Evolutionary conservation across 2,797 vertebrate species (phyloP).

Genomic region (Coracias cyanogaster): DNA sequence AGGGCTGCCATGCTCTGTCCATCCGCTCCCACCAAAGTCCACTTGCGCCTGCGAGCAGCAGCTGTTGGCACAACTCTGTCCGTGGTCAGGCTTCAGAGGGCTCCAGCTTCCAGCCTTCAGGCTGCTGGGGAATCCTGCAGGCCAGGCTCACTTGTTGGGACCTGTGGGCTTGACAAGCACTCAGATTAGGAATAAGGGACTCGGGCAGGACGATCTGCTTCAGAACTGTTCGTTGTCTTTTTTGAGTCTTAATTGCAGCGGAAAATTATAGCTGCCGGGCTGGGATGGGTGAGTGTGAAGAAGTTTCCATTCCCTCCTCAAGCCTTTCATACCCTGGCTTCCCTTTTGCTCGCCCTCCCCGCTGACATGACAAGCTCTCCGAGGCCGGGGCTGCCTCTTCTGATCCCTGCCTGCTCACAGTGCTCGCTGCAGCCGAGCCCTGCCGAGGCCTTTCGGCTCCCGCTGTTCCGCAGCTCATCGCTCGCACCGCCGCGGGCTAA

Average conservation of each 20-base stretch:
- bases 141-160: background rate
- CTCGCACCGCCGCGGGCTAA: background rate
- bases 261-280: background rate
- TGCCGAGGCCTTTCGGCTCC: slow-evolving; percentile 27
- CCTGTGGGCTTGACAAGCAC: fast-evolving
- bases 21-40: background rate
- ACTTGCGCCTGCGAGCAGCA: background rate
- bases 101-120: background rate
- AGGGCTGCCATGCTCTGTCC: fast-evolving
- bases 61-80: background rate
- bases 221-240: background rate
- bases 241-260: background rate
- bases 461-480: background rate
- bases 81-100: fast-evolving
- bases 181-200: background rate
- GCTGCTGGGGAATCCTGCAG: background rate
- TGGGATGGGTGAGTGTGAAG: too few relatives aligned
- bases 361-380: background rate
- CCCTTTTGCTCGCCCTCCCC: background rate
- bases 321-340: background rate
- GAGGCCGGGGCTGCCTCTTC: background rate
- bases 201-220: background rate
- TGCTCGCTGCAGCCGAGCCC: background rate
- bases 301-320: background rate
- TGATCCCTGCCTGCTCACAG: background rate